A percentile compares a stretch with the other conserved stretches of the same genome.
These are phyloP conservation scores for Lycia hirtaria DNA, from an alignment of 2,888 invertebrate genomes.

Conservation along the genomic window DNA sequence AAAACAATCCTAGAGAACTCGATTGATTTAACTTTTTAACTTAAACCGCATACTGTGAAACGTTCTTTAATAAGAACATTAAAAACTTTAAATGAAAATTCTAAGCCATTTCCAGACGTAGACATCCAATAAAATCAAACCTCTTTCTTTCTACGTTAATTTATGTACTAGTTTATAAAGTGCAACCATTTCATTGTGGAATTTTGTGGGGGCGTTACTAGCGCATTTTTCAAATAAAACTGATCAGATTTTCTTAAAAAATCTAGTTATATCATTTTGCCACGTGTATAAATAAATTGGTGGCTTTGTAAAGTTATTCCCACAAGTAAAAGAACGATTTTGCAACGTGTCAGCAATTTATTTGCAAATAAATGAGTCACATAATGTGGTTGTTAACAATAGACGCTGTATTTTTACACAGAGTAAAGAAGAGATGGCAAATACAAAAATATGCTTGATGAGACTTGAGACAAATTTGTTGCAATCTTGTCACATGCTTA, in stretches of 20 bases:
- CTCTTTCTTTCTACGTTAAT: neutral
- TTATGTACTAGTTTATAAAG: neutral
- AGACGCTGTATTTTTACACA: neutral
- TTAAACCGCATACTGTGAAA: too few relatives aligned
- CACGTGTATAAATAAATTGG: neutral
- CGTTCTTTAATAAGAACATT: neutral
- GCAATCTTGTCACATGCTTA: too few relatives aligned
- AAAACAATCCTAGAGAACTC: too few relatives aligned
- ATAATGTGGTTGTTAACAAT: slow-evolving; percentile 28
- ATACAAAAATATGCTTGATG: too few relatives aligned
- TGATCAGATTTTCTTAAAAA: too few relatives aligned
- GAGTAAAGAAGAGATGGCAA: neutral
- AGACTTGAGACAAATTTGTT: too few relatives aligned
- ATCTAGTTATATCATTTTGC: neutral
- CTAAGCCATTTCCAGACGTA: slow-evolving; percentile 4
- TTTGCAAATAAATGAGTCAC: slow-evolving; percentile 31
- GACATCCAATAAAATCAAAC: slow-evolving; percentile 10
- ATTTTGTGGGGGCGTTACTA: neutral
- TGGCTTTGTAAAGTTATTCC: neutral
- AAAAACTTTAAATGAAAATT: slow-evolving; percentile 6
- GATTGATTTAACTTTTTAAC: too few relatives aligned
- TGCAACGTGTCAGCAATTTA: slow-evolving; percentile 6
- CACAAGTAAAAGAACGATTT: neutral
- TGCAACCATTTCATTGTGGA: neutral
- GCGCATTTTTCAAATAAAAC: neutral